phyloP scores from a whole-genome alignment of 2,113 vertebrate species.

The Oxygymnocypris stewartii region DNA sequence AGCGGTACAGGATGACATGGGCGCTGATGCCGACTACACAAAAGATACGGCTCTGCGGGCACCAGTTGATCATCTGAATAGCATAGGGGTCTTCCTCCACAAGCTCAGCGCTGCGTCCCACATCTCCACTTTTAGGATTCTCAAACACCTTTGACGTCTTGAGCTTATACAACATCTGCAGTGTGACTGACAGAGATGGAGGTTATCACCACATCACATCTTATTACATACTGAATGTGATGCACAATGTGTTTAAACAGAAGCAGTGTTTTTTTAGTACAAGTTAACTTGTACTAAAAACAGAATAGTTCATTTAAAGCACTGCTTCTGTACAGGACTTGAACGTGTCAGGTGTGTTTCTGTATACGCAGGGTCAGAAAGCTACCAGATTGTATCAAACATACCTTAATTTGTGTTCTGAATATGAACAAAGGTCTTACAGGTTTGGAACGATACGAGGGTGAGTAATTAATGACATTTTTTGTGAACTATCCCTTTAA shows the following conservation, averaged over 20 bases:
- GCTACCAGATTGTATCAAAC: too few relatives aligned
- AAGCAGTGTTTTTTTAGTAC: not conserved
- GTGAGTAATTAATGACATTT: too few relatives aligned
- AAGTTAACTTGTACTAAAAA: not conserved
- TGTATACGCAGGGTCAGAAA: too few relatives aligned
- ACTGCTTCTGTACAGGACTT: too few relatives aligned
- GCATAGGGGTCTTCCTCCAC: constrained; percentile 96
- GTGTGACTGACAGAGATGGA: constrained; percentile 79
- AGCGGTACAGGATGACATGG: constrained; percentile 91
- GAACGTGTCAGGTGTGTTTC: too few relatives aligned
- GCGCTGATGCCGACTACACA: constrained; percentile 94
- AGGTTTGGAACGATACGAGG: too few relatives aligned
- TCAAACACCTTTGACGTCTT: constrained; percentile 98
- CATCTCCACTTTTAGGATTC: constrained; percentile 83
- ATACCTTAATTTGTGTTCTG: too few relatives aligned
- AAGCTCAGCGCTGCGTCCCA: constrained; percentile 83
- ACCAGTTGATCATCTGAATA: constrained; percentile 96
- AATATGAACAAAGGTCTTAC: too few relatives aligned
- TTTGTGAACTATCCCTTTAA: not conserved
- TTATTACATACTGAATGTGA: not conserved
- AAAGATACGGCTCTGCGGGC: constrained; percentile 93
- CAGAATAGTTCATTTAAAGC: too few relatives aligned
- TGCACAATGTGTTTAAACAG: not conserved
- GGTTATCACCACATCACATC: constrained; percentile 7
- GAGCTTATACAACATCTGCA: constrained; percentile 97